These are phyloP conservation scores for Ramazzottius varieornatus DNA, from an alignment of 2,888 invertebrate genomes.

Conservation along the genomic window DNA sequence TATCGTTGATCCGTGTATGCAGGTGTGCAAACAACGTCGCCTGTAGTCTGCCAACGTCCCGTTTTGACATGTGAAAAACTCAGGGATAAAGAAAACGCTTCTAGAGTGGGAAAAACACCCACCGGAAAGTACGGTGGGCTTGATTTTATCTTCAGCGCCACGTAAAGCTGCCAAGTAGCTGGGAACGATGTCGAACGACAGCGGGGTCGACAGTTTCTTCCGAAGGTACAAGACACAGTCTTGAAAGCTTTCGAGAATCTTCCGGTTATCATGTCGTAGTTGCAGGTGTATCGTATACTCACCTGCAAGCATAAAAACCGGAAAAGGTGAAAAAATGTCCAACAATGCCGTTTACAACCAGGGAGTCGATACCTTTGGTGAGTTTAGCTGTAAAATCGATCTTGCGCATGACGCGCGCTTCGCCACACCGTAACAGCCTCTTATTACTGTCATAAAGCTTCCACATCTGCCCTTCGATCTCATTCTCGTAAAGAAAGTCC, in stretches of 20 bases:
- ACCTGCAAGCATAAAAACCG: conserved; percentile 33
- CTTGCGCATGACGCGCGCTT: background rate
- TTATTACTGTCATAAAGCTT: conserved; percentile 77
- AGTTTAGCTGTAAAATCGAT: conserved; percentile 2
- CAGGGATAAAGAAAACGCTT: no score
- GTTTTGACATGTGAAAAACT: no score
- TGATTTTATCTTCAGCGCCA: background rate
- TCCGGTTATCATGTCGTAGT: conserved; percentile 62
- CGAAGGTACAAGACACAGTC: conserved; percentile 42
- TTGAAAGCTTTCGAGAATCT: conserved; percentile 52
- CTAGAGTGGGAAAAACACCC: no score
- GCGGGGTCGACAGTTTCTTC: conserved; percentile 43
- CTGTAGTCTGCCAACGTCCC: no score
- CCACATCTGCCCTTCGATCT: conserved; percentile 87
- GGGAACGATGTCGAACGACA: conserved; percentile 35
- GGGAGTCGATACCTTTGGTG: background rate
- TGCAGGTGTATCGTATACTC: conserved; percentile 65
- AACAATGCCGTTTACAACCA: no score
- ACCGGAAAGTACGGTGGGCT: background rate
- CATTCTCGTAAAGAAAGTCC: conserved; percentile 70
- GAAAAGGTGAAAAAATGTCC: no score
- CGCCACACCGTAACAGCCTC: background rate
- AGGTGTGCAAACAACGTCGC: no score
- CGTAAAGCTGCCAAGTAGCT: background rate
- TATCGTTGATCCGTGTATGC: no score